Evolutionary conservation across 1,140 invertebrate species (phyloP).

Genomic region (Nebria ingens): DNA sequence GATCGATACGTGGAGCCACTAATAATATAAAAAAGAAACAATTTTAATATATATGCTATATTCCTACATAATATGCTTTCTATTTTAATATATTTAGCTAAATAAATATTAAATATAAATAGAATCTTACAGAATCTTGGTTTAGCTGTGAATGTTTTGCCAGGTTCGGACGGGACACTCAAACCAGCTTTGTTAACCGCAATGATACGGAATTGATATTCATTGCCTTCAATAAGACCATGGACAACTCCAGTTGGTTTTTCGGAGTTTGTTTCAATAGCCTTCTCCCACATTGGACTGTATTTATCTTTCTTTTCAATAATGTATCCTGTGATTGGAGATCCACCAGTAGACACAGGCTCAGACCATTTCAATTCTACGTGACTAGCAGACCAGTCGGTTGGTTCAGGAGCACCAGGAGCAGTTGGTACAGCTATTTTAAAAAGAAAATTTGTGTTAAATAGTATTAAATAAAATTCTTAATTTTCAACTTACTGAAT

Average conservation of each 20-base stretch:
- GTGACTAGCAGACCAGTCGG: constrained; percentile 86
- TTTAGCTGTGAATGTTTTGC: constrained; percentile 85
- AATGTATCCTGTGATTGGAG: constrained; percentile 87
- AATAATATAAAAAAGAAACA: constrained; percentile 23
- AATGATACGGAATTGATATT: constrained; percentile 97
- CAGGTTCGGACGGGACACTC: constrained; percentile 77
- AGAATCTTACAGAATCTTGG: constrained; percentile 63
- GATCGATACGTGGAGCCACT: constrained; percentile 92
- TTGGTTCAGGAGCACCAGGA: constrained; percentile 75
- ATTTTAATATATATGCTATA: constrained; percentile 6
- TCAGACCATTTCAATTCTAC: constrained; percentile 80
- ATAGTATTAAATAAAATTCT: constrained; percentile 15
- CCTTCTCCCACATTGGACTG: constrained; percentile 85
- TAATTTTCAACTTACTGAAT: constrained; percentile 80
- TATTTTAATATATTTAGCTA: too few species aligned
- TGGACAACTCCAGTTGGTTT: constrained; percentile 64
- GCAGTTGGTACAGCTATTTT: constrained; percentile 54
- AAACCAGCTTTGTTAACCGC: constrained; percentile 91
- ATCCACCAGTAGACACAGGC: constrained; percentile 76
- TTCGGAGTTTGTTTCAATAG: constrained; percentile 63
- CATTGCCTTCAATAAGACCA: constrained; percentile 90
- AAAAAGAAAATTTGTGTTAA: constrained; percentile 10
- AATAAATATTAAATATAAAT: constrained; percentile 4
- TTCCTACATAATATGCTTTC: constrained; percentile 4
- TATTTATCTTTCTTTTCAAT: constrained; percentile 97